Percentiles rank a stretch among this genome's conserved stretches.
These are phyloP conservation scores for Deilephila porcellus DNA, from an alignment of 2,888 invertebrate genomes.

Conservation along the genomic window DNA sequence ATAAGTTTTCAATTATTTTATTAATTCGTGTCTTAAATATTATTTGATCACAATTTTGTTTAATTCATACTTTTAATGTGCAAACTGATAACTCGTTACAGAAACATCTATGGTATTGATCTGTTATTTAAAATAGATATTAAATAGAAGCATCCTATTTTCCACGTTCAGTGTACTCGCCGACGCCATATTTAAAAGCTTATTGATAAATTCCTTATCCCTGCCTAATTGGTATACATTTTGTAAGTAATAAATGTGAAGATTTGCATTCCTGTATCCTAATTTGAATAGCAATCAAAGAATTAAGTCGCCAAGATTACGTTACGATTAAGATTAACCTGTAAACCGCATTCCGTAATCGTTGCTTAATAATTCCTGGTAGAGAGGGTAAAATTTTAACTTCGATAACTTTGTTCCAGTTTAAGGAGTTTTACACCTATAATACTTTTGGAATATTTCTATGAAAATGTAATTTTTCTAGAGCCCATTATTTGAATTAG, in stretches of 20 bases:
- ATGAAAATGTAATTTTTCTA: conserved; percentile 6
- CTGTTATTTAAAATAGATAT: no score
- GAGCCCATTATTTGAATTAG: conserved; percentile 27
- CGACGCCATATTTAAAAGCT: no score
- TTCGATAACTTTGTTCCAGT: conserved; percentile 18
- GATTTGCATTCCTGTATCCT: background rate
- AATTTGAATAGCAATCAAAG: conserved; percentile 36
- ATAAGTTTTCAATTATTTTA: no score
- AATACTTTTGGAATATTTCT: conserved; percentile 12
- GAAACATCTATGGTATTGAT: no score
- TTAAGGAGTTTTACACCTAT: background rate
- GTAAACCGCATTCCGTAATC: conserved; percentile 34
- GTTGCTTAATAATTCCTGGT: conserved; percentile 25
- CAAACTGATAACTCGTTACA: no score
- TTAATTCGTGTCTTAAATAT: no score
- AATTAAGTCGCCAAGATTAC: conserved; percentile 47
- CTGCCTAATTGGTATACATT: background rate
- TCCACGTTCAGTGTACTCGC: no score
- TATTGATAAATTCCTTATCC: background rate
- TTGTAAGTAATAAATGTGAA: background rate
- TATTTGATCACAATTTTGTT: no score
- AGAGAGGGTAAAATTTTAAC: conserved; percentile 18
- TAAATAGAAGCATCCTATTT: no score
- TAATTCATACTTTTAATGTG: no score
- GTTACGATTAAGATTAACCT: conserved; percentile 50